Conservation (phyloP, 2,797 vertebrate genomes). For the Rhadinocentrus ornatus region DNA sequence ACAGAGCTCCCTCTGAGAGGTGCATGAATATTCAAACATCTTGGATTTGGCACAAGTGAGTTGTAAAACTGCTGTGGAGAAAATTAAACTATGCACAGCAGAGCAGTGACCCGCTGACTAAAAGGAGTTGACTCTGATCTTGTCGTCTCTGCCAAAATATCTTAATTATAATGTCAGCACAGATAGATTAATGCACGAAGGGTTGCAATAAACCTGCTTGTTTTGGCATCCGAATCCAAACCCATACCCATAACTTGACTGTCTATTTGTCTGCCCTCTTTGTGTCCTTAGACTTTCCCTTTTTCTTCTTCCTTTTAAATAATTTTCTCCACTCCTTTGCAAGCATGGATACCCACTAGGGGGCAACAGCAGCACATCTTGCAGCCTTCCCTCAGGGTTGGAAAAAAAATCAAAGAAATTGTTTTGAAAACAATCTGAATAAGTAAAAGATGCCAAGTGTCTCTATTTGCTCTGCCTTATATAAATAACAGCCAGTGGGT, state of each 20-base stretch:
- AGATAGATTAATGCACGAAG: constrained; percentile 27
- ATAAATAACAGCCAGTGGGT: not conserved
- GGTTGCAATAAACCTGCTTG: constrained; percentile 34
- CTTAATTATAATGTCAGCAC: constrained; percentile 34
- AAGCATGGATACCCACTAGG: constrained; percentile 56
- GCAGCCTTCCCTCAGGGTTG: not conserved
- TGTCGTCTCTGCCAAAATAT: constrained; percentile 30
- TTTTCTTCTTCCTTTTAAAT: constrained; percentile 15
- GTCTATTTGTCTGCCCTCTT: constrained; percentile 20
- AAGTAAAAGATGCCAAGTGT: constrained; percentile 5
- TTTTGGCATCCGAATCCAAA: constrained; percentile 33
- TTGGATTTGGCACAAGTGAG: constrained; percentile 39
- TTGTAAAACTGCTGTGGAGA: constrained; percentile 51
- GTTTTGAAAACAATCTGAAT: constrained; percentile 7
- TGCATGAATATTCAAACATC: constrained; percentile 66
- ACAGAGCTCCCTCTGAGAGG: constrained; percentile 50
- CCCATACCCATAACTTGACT: constrained; percentile 14
- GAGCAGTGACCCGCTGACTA: constrained; percentile 39
- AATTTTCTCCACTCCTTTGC: not conserved
- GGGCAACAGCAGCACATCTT: constrained; percentile 67
- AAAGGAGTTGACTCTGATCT: constrained; percentile 25
- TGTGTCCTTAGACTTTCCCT: not conserved
- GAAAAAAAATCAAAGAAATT: constrained; percentile 15
- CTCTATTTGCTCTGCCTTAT: not conserved
- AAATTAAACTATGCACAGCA: constrained; percentile 29